Base-by-base conservation (phyloP, 2,113 vertebrate genomes). In the Lepus timidus region DNA sequence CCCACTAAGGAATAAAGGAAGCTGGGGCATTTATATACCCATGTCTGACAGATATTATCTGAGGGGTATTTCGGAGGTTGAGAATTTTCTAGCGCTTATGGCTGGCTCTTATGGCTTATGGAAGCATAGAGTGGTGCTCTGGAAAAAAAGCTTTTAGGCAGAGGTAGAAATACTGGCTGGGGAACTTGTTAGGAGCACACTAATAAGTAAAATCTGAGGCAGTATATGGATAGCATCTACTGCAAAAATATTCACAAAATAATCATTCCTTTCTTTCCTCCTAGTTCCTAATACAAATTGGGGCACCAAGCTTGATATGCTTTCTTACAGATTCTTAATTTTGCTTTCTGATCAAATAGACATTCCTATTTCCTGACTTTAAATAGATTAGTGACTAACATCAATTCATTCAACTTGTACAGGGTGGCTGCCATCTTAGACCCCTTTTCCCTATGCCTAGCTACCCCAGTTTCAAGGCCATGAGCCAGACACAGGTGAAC, bases 221-320 rank as follows among this genome's bases (percentile, higher is more conserved):
- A 75, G 44, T 71, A 8, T 4, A 5, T 33, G 19, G 39, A 73
- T 12, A 89, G 29, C 6, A 89, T 68, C 58, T 85, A 49, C 31
- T 88, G 39, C 58, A 78, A 78, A 93, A 65, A 6, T 73, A 61
- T 14, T 95, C 75, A 85, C 3, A 39, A 88, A 78, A 49, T 81
- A 58, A 39, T 81, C 17, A 36, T 90, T 84, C 25, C 36, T 82
- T 16, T 62, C 27, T 64, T 78, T 29, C 14, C 3, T n/a, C 33
- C n/a, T 17, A 92, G 71, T 58, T 74, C 39, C 39, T 91, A 70
- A 79, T 79, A 93, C 9, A 89, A 62, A 49, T 70, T 58, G 23
- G 51, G 76, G 36, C 29, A 58, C 31, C 20, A 78, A 91, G 11
- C 23, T 52, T 51, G 49, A 55, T 68, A 65, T 81, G 29, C 9